Base-by-base conservation (phyloP, 2,888 invertebrate species). In the Nowickia ferox region DNA sequence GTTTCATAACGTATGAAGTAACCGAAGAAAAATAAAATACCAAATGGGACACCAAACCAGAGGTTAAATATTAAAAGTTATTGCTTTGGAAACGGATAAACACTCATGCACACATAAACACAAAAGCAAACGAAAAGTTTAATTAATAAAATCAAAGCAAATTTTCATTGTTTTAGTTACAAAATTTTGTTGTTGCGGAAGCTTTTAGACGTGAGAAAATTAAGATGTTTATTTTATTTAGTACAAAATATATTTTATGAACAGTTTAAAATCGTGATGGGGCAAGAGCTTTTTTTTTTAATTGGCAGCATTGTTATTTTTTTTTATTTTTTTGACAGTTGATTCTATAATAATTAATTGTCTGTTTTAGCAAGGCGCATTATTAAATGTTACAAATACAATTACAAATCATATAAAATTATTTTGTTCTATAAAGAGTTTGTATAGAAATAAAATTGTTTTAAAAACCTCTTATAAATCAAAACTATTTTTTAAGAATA, bases 21-120 rank as follows among this genome's bases (percentile, higher is more conserved):
- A 76, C 78, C 17, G 42, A 77, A 65, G 57, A 74, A 40, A 72
- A 66, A 59, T 51, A 66, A 57, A 66, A 46, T 38, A 13, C 13
- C 17, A 76, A 61, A 77, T 69, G 77, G 44, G 53, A 82, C 63
- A 79, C 74, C 74, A 86, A 78, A 84, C 75, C 75, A 78, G 72
- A 79, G 75, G 82, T 86, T 86, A 83, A 84, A 86, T 86, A 86
- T 86, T 86, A 86, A 86, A 86, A 86, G 86, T 86, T 86, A 86
- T 83, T 79, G 79, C 65, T 71, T 53, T 46, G 11, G 63, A 71
- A 79, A 55, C 13, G n/a, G 42, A 59, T 46, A 72, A 44, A 72
- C 40, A 17, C 51, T 30, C 51, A 38, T 8, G n/a, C 38, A 44
- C 38, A 44, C 4, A 55, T 11, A 55, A n/a, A 53, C 63, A 53